A percentile compares a stretch with the other conserved stretches of the same genome.
Evolutionary conservation across 2,797 vertebrate species (phyloP).

Genomic region (Brachymystax lenok): DNA sequence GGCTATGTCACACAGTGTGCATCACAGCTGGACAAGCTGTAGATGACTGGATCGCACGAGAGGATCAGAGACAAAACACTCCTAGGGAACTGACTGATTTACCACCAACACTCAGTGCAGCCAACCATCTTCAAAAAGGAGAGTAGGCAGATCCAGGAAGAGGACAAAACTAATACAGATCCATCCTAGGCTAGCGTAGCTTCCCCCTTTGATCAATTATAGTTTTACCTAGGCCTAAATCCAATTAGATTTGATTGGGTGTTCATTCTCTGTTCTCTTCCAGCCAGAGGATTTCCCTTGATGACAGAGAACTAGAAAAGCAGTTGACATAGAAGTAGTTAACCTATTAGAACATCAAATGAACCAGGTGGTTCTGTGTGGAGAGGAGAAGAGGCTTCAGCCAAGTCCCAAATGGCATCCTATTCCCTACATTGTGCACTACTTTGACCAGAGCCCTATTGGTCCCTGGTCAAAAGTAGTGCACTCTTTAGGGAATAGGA

Average conservation of each 20-base stretch:
- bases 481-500: no score
- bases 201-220: neutral
- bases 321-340: neutral
- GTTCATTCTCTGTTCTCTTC: neutral
- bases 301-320: neutral
- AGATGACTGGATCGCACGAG: no score
- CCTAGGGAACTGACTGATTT: no score
- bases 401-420: no score
- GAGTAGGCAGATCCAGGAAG: neutral
- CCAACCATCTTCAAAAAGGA: neutral
- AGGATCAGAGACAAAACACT: no score
- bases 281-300: neutral
- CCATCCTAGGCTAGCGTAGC: neutral
- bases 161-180: neutral
- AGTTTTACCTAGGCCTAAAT: neutral
- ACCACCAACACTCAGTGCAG: neutral
- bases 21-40: no score
- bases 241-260: neutral
- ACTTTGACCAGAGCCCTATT: no score
- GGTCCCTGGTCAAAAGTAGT: no score
- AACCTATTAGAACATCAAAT: neutral
- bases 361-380: no score
- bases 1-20: conserved; percentile 57
- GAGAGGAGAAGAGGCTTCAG: no score
- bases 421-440: no score